A percentile compares a stretch with the other conserved stretches of the same genome.
phyloP scores from a whole-genome alignment of 92 coral and sea anemone species.

The Muricea muricata region DNA sequence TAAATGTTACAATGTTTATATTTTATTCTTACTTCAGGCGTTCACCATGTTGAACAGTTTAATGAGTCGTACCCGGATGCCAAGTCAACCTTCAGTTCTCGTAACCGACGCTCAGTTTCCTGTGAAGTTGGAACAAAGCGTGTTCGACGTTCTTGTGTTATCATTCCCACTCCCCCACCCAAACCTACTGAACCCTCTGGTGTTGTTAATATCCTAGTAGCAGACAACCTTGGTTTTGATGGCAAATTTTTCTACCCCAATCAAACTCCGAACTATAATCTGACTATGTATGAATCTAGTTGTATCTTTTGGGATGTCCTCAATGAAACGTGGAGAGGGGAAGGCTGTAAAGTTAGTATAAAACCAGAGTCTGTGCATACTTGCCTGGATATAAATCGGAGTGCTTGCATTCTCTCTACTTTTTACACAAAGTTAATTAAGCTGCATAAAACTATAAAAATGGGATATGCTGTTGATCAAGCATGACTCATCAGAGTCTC shows the following conservation, averaged over 20 bases:
- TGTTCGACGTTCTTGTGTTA: constrained; percentile 86
- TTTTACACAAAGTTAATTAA: not conserved
- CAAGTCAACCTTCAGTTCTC: constrained; percentile 41
- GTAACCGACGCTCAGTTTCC: constrained; percentile 76
- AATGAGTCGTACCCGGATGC: not conserved
- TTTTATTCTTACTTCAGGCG: not conserved
- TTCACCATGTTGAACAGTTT: not conserved
- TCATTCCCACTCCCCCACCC: constrained; percentile 93
- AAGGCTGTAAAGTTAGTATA: constrained; percentile 75
- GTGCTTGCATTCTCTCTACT: not conserved
- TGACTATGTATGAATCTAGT: constrained; percentile 74
- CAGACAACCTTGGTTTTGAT: constrained; percentile 77
- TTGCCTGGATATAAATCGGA: not conserved
- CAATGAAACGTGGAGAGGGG: constrained; percentile 71
- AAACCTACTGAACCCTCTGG: constrained; percentile 71
- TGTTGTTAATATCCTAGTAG: constrained; percentile 45
- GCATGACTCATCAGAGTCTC: too few relatives aligned
- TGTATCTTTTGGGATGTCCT: constrained; percentile 78
- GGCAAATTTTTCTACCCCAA: constrained; percentile 76
- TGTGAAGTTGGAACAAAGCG: constrained; percentile 62
- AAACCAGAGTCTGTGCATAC: not conserved
- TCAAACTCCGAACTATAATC: constrained; percentile 68
- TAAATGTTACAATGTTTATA: too few relatives aligned
- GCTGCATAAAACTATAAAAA: too few relatives aligned
- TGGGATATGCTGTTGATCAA: too few relatives aligned